These are phyloP conservation scores for Sphinx pinastri DNA, from an alignment of 2,888 invertebrate genomes.

Conservation along the genomic window DNA sequence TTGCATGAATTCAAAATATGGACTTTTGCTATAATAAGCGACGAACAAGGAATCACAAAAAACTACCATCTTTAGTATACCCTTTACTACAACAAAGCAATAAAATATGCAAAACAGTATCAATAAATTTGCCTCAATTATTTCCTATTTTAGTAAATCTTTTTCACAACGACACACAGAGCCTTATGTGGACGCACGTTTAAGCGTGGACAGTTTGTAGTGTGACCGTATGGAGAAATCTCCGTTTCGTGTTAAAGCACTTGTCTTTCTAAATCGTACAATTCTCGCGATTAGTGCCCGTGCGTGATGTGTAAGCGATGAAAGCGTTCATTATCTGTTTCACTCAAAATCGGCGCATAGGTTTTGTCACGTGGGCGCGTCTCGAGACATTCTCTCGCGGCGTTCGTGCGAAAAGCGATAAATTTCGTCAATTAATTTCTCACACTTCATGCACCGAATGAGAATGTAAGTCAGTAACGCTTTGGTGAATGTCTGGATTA, in stretches of 20 bases:
- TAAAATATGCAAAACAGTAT: not conserved
- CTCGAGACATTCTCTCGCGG: not conserved
- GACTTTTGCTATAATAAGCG: not conserved
- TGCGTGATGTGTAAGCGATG: constrained; percentile 27
- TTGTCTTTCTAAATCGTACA: constrained; percentile 37
- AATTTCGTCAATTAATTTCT: constrained; percentile 16
- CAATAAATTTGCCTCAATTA: not conserved
- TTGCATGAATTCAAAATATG: too few relatives aligned
- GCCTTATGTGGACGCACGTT: not conserved
- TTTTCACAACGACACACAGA: not conserved
- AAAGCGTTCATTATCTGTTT: constrained; percentile 36
- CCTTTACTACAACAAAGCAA: not conserved
- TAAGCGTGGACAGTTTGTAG: constrained; percentile 7
- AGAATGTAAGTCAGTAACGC: not conserved
- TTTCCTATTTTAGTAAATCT: not conserved
- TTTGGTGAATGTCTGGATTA: not conserved
- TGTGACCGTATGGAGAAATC: constrained; percentile 31
- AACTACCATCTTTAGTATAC: too few relatives aligned
- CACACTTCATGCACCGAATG: constrained; percentile 10
- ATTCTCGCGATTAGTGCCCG: constrained; percentile 20
- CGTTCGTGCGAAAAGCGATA: constrained; percentile 9
- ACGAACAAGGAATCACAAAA: not conserved
- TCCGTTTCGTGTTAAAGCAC: constrained; percentile 29
- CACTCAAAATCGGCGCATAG: constrained; percentile 31
- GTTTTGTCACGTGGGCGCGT: constrained; percentile 27